phyloP scores from a whole-genome alignment of 2,888 invertebrate species.

The Epistrophella euchroma region DNA sequence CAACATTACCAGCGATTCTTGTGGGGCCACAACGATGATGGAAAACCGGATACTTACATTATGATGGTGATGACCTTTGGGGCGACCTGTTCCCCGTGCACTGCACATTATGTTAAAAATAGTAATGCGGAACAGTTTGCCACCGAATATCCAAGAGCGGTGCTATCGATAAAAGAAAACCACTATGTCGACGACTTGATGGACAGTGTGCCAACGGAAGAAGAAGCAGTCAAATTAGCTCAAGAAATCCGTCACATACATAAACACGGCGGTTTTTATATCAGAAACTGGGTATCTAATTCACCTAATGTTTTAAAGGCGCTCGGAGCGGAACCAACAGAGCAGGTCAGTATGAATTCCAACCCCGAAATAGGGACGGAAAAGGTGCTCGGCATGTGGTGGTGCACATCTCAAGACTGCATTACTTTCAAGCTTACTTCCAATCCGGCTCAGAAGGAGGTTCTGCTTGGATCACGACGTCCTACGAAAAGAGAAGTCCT shows the following conservation, averaged over 20 bases:
- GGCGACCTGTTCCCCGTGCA: slow-evolving; percentile 76
- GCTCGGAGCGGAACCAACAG: slow-evolving; percentile 29
- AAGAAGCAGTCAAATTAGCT: slow-evolving; percentile 67
- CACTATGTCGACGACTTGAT: slow-evolving; percentile 79
- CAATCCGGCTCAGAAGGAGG: neutral
- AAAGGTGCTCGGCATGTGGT: slow-evolving; percentile 1
- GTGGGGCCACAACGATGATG: slow-evolving; percentile 74
- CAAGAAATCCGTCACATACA: slow-evolving; percentile 62
- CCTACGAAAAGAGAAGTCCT: slow-evolving; percentile 69
- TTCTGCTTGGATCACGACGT: slow-evolving; percentile 33
- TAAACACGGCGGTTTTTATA: slow-evolving; percentile 61
- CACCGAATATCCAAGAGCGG: slow-evolving; percentile 19
- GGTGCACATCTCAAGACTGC: slow-evolving; percentile 26
- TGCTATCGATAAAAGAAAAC: slow-evolving; percentile 41
- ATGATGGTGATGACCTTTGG: slow-evolving; percentile 77
- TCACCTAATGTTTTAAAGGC: slow-evolving; percentile 37
- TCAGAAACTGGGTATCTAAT: slow-evolving; percentile 77
- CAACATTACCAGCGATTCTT: slow-evolving; percentile 78
- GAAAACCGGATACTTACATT: slow-evolving; percentile 70
- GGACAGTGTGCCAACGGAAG: slow-evolving; percentile 76
- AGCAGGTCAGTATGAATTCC: slow-evolving; percentile 5
- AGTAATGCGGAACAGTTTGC: slow-evolving; percentile 44
- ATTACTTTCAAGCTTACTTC: slow-evolving; percentile 43
- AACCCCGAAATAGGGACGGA: neutral
- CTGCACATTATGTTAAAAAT: slow-evolving; percentile 39